Evolutionary conservation across 2,113 vertebrate genomes (phyloP).

Genomic region (Myotis davidii): DNA sequence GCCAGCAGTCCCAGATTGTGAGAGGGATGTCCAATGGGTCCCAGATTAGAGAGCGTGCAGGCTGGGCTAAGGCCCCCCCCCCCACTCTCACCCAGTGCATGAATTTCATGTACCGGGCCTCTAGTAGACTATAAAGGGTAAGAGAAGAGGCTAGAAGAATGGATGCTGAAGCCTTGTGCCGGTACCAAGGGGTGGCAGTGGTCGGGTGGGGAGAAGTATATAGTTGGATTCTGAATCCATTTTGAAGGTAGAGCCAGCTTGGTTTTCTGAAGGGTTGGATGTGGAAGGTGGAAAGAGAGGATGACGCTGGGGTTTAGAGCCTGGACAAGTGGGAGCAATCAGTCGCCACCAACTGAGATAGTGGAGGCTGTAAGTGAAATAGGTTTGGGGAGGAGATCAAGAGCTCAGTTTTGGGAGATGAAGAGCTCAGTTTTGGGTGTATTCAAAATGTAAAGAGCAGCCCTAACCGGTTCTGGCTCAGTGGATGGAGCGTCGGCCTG

Average conservation of each 20-base stretch:
- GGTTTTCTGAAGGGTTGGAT: not conserved
- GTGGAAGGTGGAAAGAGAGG: not conserved
- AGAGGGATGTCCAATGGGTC: no score
- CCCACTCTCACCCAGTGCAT: no score
- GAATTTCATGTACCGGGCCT: no score
- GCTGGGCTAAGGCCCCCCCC: no score
- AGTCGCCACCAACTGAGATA: not conserved
- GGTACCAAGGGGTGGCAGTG: not conserved
- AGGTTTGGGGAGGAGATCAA: not conserved
- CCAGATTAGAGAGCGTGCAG: no score
- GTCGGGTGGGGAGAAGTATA: not conserved
- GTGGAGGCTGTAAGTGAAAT: not conserved
- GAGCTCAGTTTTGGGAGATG: not conserved
- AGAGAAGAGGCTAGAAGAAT: not conserved
- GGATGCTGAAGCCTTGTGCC: rapidly evolving
- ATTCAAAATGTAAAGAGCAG: not conserved
- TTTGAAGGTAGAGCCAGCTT: not conserved
- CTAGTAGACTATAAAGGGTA: not conserved
- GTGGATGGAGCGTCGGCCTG: no score
- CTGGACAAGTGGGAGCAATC: not conserved
- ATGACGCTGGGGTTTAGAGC: not conserved
- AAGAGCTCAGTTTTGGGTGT: not conserved
- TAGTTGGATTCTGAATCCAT: not conserved
- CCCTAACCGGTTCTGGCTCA: no score
- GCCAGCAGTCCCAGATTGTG: no score